Evolutionary conservation across 2,113 vertebrate genomes (phyloP).

Genomic region (Ia io): DNA sequence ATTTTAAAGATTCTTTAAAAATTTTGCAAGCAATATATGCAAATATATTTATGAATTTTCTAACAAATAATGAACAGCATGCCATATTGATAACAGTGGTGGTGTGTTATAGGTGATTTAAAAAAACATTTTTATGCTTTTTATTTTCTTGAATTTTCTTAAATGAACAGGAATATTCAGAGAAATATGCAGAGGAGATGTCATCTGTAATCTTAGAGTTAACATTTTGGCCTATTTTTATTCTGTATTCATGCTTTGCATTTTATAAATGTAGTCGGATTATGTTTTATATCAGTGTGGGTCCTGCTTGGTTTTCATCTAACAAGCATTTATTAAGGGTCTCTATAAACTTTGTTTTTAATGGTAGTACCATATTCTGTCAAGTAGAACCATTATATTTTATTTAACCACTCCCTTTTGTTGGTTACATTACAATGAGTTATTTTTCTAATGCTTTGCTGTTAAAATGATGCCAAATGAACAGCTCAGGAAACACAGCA

Average conservation of each 20-base stretch:
- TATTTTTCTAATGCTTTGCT: slow-evolving; percentile 6
- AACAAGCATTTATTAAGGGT: background rate
- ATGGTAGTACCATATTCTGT: background rate
- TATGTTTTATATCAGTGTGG: background rate
- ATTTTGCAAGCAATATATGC: background rate
- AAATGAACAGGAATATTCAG: background rate
- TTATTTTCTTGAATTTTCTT: slow-evolving; percentile 44
- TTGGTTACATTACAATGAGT: background rate
- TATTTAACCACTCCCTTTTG: background rate
- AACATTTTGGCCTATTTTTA: background rate
- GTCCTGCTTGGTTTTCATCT: slow-evolving; percentile 33
- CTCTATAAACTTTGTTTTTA: slow-evolving; percentile 4
- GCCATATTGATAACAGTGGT: background rate
- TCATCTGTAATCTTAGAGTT: slow-evolving; percentile 1
- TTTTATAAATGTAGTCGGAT: slow-evolving; percentile 36
- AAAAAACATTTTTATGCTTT: slow-evolving; percentile 20
- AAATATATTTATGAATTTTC: slow-evolving; percentile 42
- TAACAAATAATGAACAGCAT: background rate
- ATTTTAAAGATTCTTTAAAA: background rate
- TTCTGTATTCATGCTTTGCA: background rate
- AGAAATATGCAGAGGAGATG: background rate
- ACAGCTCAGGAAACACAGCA: background rate
- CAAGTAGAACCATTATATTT: background rate
- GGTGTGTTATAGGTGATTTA: background rate
- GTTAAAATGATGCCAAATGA: background rate